phyloP scores from a whole-genome alignment of 2,113 vertebrate genomes.

The Cephalopterus ornatus region DNA sequence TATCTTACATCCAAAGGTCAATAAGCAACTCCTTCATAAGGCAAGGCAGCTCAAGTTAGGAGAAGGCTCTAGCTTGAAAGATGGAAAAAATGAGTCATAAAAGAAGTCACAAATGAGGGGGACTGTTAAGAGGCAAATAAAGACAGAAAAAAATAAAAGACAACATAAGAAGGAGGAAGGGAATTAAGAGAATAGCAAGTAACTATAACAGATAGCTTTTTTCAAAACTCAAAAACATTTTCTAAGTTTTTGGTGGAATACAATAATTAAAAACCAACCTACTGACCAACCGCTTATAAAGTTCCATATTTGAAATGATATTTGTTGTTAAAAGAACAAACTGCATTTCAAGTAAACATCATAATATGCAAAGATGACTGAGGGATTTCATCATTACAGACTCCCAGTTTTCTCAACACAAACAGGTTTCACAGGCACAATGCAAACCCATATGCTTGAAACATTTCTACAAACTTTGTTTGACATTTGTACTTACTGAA shows the following conservation, averaged over 20 bases:
- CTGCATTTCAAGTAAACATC: not conserved
- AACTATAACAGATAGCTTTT: not conserved
- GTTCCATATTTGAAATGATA: not conserved
- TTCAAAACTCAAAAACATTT: not conserved
- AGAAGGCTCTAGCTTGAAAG: not conserved
- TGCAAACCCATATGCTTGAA: not conserved
- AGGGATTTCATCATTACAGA: not conserved
- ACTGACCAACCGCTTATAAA: not conserved
- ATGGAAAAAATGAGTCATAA: not conserved
- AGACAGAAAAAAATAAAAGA: not conserved
- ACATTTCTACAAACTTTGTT: not conserved
- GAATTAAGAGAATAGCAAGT: not conserved
- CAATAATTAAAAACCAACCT: not conserved
- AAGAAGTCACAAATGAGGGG: not conserved
- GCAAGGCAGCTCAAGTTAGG: not conserved
- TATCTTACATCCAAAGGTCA: not conserved
- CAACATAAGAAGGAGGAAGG: not conserved
- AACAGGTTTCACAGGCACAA: not conserved
- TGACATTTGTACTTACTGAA: not conserved
- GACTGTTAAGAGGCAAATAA: not conserved
- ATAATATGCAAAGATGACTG: not conserved
- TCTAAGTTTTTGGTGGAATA: not conserved
- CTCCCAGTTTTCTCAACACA: not conserved
- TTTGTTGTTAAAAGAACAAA: not conserved
- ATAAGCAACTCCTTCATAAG: not conserved